Percentiles rank a stretch among this genome's conserved stretches.
These are phyloP conservation scores for Mesoclemmys tuberculata DNA, from an alignment of 2,113 vertebrate species.

Conservation along the genomic window DNA sequence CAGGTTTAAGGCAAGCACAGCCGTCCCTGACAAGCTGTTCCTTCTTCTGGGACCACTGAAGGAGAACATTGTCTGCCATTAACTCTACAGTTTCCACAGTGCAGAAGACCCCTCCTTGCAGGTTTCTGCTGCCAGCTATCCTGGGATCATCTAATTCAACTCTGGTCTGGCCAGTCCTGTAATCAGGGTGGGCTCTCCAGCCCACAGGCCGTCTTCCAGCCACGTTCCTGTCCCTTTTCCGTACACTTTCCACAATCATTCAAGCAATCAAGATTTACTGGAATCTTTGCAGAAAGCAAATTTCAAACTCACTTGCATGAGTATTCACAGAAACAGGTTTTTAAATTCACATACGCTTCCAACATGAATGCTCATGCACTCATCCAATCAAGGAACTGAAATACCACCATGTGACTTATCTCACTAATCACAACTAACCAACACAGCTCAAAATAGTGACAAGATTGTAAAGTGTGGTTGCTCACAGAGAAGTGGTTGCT, in stretches of 20 bases:
- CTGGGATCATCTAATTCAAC: too few species aligned
- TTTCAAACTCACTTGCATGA: not conserved
- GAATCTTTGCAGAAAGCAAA: slow-evolving; percentile 47
- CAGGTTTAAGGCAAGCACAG: too few species aligned
- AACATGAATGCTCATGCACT: not conserved
- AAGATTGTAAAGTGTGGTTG: not conserved
- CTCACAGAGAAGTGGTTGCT: not conserved
- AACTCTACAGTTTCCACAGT: too few species aligned
- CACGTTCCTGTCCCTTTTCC: slow-evolving; percentile 44
- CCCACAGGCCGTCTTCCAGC: too few species aligned
- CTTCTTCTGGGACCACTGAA: too few species aligned
- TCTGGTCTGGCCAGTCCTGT: too few species aligned
- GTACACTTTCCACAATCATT: slow-evolving; percentile 56
- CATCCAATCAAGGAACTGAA: not conserved
- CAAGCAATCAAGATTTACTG: slow-evolving; percentile 68
- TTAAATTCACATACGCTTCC: not conserved
- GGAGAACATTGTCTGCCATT: too few species aligned
- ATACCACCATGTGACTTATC: not conserved
- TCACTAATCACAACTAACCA: not conserved
- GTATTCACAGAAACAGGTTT: not conserved
- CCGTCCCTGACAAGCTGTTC: too few species aligned
- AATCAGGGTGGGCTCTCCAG: too few species aligned
- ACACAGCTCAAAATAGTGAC: not conserved
- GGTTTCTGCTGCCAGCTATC: too few species aligned
- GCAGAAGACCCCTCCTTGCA: too few species aligned